Percentiles rank a stretch among this genome's conserved stretches.
These are phyloP conservation scores for Toxotes chatareus DNA, from an alignment of 2,113 vertebrate species.

Conservation along the genomic window DNA sequence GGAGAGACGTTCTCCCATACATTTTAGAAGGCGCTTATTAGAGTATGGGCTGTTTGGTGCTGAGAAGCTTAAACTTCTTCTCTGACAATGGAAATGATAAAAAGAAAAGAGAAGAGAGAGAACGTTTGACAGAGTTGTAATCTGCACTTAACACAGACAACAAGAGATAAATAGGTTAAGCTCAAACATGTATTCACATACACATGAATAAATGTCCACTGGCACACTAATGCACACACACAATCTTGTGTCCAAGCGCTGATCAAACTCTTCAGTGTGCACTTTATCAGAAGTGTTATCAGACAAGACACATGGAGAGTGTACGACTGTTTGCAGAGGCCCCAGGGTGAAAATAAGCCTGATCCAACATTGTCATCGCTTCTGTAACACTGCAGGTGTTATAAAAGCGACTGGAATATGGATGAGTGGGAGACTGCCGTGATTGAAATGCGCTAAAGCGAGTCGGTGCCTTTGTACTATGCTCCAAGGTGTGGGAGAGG, in stretches of 20 bases:
- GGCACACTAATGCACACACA: not conserved
- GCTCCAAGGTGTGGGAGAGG: conserved; percentile 49
- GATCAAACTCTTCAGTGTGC: not conserved
- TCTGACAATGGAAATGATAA: not conserved
- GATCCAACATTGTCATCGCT: conserved; percentile 38
- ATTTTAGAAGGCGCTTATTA: conserved; percentile 43
- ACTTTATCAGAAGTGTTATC: conserved; percentile 24
- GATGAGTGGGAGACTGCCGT: conserved; percentile 60
- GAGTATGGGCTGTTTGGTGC: conserved; percentile 2
- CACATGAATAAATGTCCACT: not conserved
- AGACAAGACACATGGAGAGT: conserved; percentile 32
- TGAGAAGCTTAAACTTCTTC: conserved; percentile 25
- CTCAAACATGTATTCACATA: not conserved
- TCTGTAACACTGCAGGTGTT: conserved; percentile 48
- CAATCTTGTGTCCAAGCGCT: conserved; percentile 12
- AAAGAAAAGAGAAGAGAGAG: not conserved
- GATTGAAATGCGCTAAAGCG: conserved; percentile 67
- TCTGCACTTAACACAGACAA: conserved; percentile 4
- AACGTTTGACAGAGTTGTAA: not conserved
- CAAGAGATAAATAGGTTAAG: conserved; percentile 15
- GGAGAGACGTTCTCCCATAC: conserved; percentile 20
- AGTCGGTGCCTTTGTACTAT: conserved; percentile 51
- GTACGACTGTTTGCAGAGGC: conserved; percentile 25
- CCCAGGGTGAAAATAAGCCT: conserved; percentile 29
- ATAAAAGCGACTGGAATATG: conserved; percentile 61